Evolutionary conservation across 92 coral and sea anemone genomes (phyloP), one percentile per base, ranked within the genome.

Genomic region (Micromussa lordhowensis): DNA sequence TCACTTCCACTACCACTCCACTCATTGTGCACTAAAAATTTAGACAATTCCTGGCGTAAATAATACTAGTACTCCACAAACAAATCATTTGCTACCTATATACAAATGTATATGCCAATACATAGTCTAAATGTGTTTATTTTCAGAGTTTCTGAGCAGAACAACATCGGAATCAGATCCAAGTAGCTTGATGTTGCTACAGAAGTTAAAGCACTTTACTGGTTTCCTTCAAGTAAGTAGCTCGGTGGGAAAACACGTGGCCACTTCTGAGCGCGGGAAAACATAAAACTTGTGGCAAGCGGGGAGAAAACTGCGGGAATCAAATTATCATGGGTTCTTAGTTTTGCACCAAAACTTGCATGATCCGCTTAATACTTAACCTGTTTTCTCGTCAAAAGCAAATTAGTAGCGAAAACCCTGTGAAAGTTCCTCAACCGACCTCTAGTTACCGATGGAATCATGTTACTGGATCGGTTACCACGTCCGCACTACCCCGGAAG

Each of bases 181-280:
- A 5, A 31, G 51, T 49, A 26, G 59, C 55, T 16, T 76, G 36
- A 61, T 82, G 61, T 64, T 96, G 77, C 80, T 96, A 34, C 89
- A 93, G 80, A 87, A 91, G 21, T 75, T 96, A 80, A 75, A 87
- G 36, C 88, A 91, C 63, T 92, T 95, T 26, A 88, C 94, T 68
- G 89, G 91, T 58, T 96, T 96, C 72, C 93, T 95, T 35, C 96
- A 95, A 91, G 99, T 96, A 58, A 49, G 87, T 28, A 4, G 30
- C n/a, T 53, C 24, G 4, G 24, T 5, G 19, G 1, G 22, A 58
- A 58, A 58, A 59, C 66, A 0, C 3, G 66, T 3, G 28, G 9
- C 48, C 51, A 44, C 16, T 13, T 13, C 59, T 54, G 59, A 17
- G 22, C 18, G 22, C 61, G 4, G 61, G 10, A 19, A 59, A 59